These are phyloP conservation scores for Adelognathus sp. DNA, from an alignment of 2,888 invertebrate genomes.

Conservation along the genomic window DNA sequence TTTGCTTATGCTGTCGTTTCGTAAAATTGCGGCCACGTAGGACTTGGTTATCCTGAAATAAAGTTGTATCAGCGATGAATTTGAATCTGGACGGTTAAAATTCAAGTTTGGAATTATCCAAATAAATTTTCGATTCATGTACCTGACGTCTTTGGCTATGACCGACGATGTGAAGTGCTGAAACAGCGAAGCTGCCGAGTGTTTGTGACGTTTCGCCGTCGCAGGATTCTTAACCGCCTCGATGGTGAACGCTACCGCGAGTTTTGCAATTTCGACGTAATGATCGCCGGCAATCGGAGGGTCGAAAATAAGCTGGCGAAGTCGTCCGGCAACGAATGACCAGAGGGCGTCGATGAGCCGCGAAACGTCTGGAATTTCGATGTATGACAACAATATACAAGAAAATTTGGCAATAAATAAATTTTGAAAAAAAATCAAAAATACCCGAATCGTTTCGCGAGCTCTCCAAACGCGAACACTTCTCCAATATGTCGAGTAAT, in stretches of 20 bases:
- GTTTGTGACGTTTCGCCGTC: constrained; percentile 72
- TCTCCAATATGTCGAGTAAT: constrained; percentile 70
- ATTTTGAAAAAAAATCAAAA: constrained; percentile 9
- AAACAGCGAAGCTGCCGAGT: constrained; percentile 74
- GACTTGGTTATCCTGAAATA: constrained; percentile 70
- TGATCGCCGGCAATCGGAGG: constrained; percentile 65
- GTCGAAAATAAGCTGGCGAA: constrained; percentile 75
- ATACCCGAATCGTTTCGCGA: constrained; percentile 63
- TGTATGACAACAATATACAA: too few species aligned
- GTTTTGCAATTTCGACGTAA: constrained; percentile 72
- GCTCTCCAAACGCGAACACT: constrained; percentile 64
- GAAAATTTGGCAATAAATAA: neutral
- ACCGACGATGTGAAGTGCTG: constrained; percentile 75
- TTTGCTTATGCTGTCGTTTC: constrained; percentile 61
- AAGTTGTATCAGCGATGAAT: neutral
- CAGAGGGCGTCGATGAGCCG: constrained; percentile 75
- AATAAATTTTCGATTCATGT: neutral
- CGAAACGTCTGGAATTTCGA: constrained; percentile 59
- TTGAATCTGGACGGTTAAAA: neutral
- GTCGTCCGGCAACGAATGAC: constrained; percentile 74
- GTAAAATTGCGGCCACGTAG: constrained; percentile 71
- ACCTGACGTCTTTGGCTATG: constrained; percentile 77
- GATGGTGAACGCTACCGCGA: constrained; percentile 75
- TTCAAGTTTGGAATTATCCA: neutral
- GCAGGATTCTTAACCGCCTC: constrained; percentile 73